Evolutionary conservation across 2,888 invertebrate genomes (phyloP), one percentile per base, ranked within the genome.

Genomic region (Bhutanitis thaidina): DNA sequence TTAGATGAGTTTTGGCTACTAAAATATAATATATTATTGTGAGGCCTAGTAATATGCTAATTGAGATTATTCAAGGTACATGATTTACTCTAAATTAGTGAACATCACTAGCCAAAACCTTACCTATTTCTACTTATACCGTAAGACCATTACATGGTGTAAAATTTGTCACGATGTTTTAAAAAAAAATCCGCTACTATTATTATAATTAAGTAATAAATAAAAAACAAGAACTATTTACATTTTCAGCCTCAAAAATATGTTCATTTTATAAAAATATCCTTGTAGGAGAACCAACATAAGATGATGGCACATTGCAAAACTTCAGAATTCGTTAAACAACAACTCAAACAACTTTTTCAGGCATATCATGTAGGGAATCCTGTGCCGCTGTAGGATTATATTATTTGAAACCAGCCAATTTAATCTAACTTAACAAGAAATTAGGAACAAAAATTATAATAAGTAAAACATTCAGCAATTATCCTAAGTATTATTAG

Each of bases 61-160:
- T 73, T 85, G 87, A 88, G 85, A 87, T 88, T 85, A 81, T 83
- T 78, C 59, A 80, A 84, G 82, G 82, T 85, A 86, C 77, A 78
- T 65, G 57, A 62, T 71, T 69, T 62, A 65, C 64, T 44, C 69
- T 77, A 77, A 55, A 72, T 74, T 74, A 76, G 74, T 77, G 65
- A 72, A 74, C 58, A 61, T 80, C 77, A 79, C 75, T 74, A 75
- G 76, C 77, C 73, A 63, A 74, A 62, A 64, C 64, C 64, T 65
- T 70, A 61, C 51, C 56, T 62, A 54, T 55, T 38, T 47, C 47
- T 48, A 48, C 52, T 43, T 52, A 48, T 56, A 59, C 61, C 57
- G 46, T 56, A 56, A 54, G 57, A 77, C 80, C 82, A 81, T 82
- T 72, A 72, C 36, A 82, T 83, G 82, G 77, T 64, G 59, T 54